phyloP scores from a whole-genome alignment of 2,888 invertebrate genomes.

The Blomia tropicalis region DNA sequence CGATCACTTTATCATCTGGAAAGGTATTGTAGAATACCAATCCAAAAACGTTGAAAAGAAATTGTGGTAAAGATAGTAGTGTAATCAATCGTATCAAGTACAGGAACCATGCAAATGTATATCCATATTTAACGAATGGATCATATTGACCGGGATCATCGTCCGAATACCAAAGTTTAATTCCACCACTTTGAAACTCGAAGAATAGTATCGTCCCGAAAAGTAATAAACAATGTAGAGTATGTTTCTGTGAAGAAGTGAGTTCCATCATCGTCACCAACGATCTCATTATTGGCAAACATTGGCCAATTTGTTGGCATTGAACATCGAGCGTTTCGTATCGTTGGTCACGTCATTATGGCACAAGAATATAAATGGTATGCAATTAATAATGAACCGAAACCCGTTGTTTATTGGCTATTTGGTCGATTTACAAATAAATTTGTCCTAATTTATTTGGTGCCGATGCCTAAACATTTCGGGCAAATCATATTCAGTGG shows the following conservation, averaged over 20 bases:
- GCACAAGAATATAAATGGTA: too few relatives aligned
- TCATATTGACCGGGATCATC: conserved; percentile 37
- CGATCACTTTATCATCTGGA: conserved; percentile 51
- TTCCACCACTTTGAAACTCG: conserved; percentile 26
- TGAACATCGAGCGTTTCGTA: too few relatives aligned
- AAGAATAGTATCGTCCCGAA: conserved; percentile 27
- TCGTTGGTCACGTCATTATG: too few relatives aligned
- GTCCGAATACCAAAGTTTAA: conserved; percentile 27
- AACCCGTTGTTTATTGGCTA: too few relatives aligned
- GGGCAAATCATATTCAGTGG: too few relatives aligned
- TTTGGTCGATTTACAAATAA: too few relatives aligned
- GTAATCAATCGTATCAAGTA: conserved; percentile 63
- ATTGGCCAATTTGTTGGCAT: too few relatives aligned
- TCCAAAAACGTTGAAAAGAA: conserved; percentile 70
- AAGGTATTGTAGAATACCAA: conserved; percentile 80
- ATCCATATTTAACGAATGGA: conserved; percentile 67
- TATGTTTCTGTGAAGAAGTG: conserved; percentile 27
- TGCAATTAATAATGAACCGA: too few relatives aligned
- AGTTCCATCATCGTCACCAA: conserved; percentile 12
- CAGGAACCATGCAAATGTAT: conserved; percentile 52
- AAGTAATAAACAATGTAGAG: conserved; percentile 29
- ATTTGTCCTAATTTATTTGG: too few relatives aligned
- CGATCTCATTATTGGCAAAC: too few relatives aligned
- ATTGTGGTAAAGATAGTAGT: conserved; percentile 67
- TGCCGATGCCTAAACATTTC: too few relatives aligned